These are phyloP conservation scores for Melitaea cinxia DNA, from an alignment of 1,140 invertebrate genomes.

Conservation along the genomic window DNA sequence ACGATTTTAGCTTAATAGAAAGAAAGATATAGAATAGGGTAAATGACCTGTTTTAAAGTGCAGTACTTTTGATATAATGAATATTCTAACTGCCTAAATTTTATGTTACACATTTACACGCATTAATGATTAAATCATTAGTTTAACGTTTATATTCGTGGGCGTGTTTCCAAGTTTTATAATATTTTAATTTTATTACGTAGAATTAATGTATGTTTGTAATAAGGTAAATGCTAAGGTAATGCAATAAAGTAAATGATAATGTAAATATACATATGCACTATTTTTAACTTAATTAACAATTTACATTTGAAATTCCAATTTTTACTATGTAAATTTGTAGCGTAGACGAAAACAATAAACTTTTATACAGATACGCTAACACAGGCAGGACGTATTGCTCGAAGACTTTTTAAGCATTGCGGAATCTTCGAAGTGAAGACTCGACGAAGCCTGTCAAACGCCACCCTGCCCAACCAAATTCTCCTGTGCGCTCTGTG, in stretches of 20 bases:
- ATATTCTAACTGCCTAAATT: conserved; percentile 29
- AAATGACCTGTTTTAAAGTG: conserved; percentile 6
- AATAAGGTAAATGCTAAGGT: neutral
- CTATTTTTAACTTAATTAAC: too few species aligned
- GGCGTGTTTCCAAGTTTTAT: neutral
- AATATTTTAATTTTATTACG: neutral
- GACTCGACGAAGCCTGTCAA: too few species aligned
- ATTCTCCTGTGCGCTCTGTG: too few species aligned
- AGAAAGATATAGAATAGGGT: conserved; percentile 3
- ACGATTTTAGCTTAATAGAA: too few species aligned
- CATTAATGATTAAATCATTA: neutral
- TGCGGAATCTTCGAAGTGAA: too few species aligned
- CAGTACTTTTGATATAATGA: conserved; percentile 16
- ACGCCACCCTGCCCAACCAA: too few species aligned
- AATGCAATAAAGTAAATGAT: neutral
- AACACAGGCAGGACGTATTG: too few species aligned
- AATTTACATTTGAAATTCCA: too few species aligned
- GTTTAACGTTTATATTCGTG: neutral
- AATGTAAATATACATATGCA: neutral
- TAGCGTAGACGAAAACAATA: too few species aligned
- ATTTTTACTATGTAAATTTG: too few species aligned
- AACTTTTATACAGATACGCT: too few species aligned
- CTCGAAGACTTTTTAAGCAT: too few species aligned
- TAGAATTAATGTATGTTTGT: neutral
- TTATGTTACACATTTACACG: conserved; percentile 3